phyloP scores from a whole-genome alignment of 2,888 invertebrate genomes.

The Antitype chi region DNA sequence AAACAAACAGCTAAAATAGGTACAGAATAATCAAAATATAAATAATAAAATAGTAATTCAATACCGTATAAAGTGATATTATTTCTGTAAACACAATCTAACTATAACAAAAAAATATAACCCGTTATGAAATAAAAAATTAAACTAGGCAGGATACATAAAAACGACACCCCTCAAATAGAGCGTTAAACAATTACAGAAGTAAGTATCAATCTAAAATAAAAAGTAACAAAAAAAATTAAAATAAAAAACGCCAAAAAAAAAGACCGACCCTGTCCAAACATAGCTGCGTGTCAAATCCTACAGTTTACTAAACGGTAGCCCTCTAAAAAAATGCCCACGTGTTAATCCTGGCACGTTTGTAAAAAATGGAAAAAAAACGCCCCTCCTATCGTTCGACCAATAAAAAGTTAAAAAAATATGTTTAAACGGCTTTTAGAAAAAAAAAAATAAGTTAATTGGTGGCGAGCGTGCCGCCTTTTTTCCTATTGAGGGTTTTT shows the following conservation, averaged over 20 bases:
- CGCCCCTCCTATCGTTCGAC: constrained; percentile 81
- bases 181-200: constrained; percentile 83
- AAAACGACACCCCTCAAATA: constrained; percentile 75
- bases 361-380: constrained; percentile 81
- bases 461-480: constrained; percentile 86
- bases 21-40: not conserved
- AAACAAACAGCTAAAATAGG: not conserved
- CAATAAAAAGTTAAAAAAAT: constrained; percentile 84
- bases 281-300: constrained; percentile 83
- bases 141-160: constrained; percentile 51
- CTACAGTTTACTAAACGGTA: constrained; percentile 79
- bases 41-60: constrained; percentile 10
- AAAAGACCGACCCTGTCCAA: constrained; percentile 75
- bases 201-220: constrained; percentile 78
- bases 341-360: constrained; percentile 84
- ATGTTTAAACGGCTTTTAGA: constrained; percentile 76
- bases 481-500: constrained; percentile 73
- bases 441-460: constrained; percentile 88
- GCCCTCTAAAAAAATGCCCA: constrained; percentile 70
- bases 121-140: constrained; percentile 32
- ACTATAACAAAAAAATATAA: constrained; percentile 33
- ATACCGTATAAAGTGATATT: not conserved
- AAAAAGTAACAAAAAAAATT: constrained; percentile 65
- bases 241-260: constrained; percentile 62
- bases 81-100: constrained; percentile 6